These are phyloP conservation scores for Strix occidentalis DNA, from an alignment of 2,797 vertebrate species.

Conservation along the genomic window DNA sequence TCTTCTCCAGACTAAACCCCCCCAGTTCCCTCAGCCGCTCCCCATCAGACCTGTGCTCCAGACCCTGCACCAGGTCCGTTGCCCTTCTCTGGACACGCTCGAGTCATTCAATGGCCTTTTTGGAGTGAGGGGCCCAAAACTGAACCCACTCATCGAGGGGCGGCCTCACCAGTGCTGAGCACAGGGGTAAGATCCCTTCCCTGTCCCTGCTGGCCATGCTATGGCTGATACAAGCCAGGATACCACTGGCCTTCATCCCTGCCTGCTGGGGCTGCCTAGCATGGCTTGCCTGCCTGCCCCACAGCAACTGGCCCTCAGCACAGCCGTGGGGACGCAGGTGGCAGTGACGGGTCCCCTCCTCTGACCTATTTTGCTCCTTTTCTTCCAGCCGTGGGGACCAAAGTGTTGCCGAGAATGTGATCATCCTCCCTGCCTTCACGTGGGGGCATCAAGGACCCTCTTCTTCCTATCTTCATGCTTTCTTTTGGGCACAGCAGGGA, in stretches of 20 bases:
- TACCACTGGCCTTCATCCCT: neutral
- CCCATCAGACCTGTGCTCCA: no score
- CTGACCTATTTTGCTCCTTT: neutral
- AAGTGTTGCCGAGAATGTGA: neutral
- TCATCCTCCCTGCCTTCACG: rapidly evolving
- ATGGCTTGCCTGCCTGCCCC: neutral
- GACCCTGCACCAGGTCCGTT: no score
- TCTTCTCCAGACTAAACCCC: no score
- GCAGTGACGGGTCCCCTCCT: neutral
- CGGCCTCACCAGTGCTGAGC: no score
- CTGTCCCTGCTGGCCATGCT: no score
- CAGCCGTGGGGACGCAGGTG: neutral
- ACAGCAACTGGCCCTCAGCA: rapidly evolving
- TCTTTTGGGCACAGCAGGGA: neutral
- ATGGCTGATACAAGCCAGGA: no score
- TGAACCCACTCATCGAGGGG: no score
- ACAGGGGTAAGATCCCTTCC: no score
- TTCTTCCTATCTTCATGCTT: neutral
- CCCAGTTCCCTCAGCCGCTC: no score
- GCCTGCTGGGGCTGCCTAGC: neutral
- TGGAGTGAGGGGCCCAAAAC: no score
- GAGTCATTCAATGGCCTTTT: no score
- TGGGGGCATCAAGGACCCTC: neutral
- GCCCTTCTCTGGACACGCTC: no score
- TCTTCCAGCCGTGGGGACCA: neutral